Percentiles rank a stretch among this genome's conserved stretches.
phyloP scores from a whole-genome alignment of 2,113 vertebrate genomes.

The Phalacrocorax carbo region DNA sequence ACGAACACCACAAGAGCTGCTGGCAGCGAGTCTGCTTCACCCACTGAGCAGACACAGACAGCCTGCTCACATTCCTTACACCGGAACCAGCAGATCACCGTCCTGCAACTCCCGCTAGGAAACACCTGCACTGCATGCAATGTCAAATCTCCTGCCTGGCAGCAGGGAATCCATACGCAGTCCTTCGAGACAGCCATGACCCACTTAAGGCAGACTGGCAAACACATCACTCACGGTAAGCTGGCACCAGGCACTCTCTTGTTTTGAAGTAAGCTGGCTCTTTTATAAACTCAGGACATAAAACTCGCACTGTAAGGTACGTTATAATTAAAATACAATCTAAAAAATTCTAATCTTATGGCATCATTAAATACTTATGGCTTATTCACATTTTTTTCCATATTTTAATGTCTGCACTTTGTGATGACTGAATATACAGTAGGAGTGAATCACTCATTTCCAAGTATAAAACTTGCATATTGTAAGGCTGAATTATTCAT shows the following conservation, averaged over 20 bases:
- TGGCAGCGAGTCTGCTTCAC: neutral
- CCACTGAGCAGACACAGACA: neutral
- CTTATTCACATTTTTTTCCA: neutral
- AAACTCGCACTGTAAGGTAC: neutral
- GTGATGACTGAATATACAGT: neutral
- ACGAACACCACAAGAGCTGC: neutral
- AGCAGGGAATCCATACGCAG: neutral
- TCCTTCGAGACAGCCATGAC: neutral
- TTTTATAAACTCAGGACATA: neutral
- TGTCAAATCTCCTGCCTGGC: neutral
- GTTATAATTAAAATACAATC: neutral
- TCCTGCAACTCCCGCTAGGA: neutral
- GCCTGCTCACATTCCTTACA: neutral
- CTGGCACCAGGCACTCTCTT: neutral
- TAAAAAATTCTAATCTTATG: neutral
- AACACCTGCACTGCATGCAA: neutral
- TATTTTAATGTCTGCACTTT: neutral
- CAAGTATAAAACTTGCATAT: constrained; percentile 32
- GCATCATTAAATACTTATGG: neutral
- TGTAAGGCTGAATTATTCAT: constrained; percentile 51
- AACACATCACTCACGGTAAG: fast-evolving
- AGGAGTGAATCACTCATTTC: constrained; percentile 19
- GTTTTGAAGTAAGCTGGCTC: neutral
- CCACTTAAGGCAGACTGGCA: neutral
- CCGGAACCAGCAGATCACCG: neutral